These are phyloP conservation scores for Phortica variegata DNA, from an alignment of 1,140 invertebrate genomes.

Conservation along the genomic window DNA sequence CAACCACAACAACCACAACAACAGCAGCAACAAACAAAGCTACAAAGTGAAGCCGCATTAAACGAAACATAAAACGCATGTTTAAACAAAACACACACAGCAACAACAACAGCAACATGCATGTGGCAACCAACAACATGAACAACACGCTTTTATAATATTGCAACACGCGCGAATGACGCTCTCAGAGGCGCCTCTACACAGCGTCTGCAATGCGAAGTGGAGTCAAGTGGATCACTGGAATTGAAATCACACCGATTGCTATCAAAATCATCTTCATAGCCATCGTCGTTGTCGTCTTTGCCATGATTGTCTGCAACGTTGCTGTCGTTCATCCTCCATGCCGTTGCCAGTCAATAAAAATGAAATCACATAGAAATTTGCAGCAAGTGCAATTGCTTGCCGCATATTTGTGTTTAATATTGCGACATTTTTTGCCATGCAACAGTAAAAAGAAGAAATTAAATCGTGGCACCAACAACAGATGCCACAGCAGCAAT, in stretches of 20 bases:
- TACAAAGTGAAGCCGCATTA: no score
- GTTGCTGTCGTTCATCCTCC: slow-evolving; percentile 31
- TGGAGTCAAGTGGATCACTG: no score
- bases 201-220: no score
- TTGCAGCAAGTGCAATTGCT: no score
- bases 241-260: no score
- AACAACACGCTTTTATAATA: slow-evolving; percentile 27
- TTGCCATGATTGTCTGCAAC: slow-evolving; percentile 20
- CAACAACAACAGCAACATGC: slow-evolving; percentile 17
- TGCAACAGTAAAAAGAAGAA: slow-evolving; percentile 20
- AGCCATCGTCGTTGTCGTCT: slow-evolving; percentile 16
- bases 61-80: no score
- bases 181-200: slow-evolving; percentile 48
- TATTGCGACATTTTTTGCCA: slow-evolving; percentile 51
- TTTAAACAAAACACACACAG: slow-evolving; percentile 32
- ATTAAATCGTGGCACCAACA: slow-evolving; percentile 43
- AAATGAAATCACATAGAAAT: slow-evolving; percentile 38
- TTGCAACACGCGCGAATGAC: slow-evolving; percentile 24
- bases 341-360: slow-evolving; percentile 32
- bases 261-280: no score
- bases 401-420: background rate
- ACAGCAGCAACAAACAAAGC: slow-evolving; percentile 10
- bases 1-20: slow-evolving; percentile 33
- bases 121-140: no score
- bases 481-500: slow-evolving; percentile 4